Percentiles rank a stretch among this genome's conserved stretches.
Conservation (phyloP, 2,888 invertebrate species). For the Caenorhabditis virilis region DNA sequence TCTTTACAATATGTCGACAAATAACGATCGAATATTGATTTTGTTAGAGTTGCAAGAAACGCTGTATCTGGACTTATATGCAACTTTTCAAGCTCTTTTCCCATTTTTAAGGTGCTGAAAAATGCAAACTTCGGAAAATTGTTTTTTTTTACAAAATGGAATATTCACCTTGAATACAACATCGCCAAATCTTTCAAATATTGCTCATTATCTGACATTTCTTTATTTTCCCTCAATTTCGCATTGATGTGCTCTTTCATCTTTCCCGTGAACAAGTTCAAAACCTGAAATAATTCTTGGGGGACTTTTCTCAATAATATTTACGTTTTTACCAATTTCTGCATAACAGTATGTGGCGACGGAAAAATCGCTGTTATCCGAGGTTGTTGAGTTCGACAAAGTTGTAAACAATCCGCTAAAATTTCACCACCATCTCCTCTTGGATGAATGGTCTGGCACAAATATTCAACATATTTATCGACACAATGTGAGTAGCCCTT, state of each 20-base stretch:
- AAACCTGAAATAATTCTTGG: slow-evolving; percentile 56
- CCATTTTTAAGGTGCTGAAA: slow-evolving; percentile 81
- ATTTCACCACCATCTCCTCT: slow-evolving; percentile 79
- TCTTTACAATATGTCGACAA: slow-evolving; percentile 40
- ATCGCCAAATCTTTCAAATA: slow-evolving; percentile 88
- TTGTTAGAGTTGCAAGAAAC: slow-evolving; percentile 80
- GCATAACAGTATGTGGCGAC: slow-evolving; percentile 94
- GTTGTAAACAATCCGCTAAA: slow-evolving; percentile 84
- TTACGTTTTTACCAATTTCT: slow-evolving; percentile 81
- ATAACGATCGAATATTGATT: slow-evolving; percentile 77
- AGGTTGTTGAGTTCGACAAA: slow-evolving; percentile 84
- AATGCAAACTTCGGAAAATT: no score
- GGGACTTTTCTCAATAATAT: not conserved
- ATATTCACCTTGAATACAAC: slow-evolving; percentile 86
- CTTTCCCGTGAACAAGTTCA: slow-evolving; percentile 90
- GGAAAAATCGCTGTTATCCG: slow-evolving; percentile 82
- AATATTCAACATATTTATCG: slow-evolving; percentile 93
- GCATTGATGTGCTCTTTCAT: slow-evolving; percentile 80
- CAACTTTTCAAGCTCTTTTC: slow-evolving; percentile 78
- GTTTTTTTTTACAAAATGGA: no score
- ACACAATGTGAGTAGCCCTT: slow-evolving; percentile 90
- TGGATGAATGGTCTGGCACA: slow-evolving; percentile 76
- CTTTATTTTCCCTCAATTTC: slow-evolving; percentile 75
- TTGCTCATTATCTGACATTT: slow-evolving; percentile 80
- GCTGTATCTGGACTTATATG: slow-evolving; percentile 82